Conservation (phyloP, 2,888 invertebrate genomes). For the Listrodromus nycthemerus region DNA sequence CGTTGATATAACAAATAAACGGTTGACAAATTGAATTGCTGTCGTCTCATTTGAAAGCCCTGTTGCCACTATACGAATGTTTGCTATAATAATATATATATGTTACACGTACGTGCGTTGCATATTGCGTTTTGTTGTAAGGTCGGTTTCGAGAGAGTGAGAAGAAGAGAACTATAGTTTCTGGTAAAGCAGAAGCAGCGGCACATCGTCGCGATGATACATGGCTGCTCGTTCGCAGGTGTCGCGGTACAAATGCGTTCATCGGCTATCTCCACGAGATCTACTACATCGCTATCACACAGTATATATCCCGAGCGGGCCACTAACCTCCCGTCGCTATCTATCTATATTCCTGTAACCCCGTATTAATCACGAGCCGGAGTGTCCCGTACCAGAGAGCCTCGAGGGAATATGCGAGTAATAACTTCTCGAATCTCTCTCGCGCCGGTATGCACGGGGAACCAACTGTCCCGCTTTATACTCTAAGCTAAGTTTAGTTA, state of each 20-base stretch:
- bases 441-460: constrained; percentile 9
- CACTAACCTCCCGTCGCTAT: constrained; percentile 67
- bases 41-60: neutral
- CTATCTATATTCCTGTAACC: constrained; percentile 67
- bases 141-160: constrained; percentile 49
- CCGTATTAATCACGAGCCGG: constrained; percentile 65
- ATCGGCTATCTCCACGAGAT: constrained; percentile 76
- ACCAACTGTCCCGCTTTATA: constrained; percentile 38
- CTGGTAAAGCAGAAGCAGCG: constrained; percentile 48
- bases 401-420: constrained; percentile 62
- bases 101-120: constrained; percentile 44
- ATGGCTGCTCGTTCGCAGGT: constrained; percentile 79
- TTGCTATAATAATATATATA: neutral
- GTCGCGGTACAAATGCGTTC: constrained; percentile 80
- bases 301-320: constrained; percentile 55
- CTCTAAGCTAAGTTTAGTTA: constrained; percentile 52
- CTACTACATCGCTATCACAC: constrained; percentile 78
- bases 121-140: constrained; percentile 33
- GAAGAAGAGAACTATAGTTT: constrained; percentile 2
- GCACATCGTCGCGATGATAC: constrained; percentile 81
- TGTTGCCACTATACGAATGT: constrained; percentile 26
- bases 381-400: constrained; percentile 38
- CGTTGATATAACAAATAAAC: neutral
- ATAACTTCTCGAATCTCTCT: constrained; percentile 61
- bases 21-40: neutral